Evolutionary conservation across 2,888 invertebrate genomes (phyloP), one percentile per base, ranked within the genome.

Genomic region (Trissolcus japonicus): DNA sequence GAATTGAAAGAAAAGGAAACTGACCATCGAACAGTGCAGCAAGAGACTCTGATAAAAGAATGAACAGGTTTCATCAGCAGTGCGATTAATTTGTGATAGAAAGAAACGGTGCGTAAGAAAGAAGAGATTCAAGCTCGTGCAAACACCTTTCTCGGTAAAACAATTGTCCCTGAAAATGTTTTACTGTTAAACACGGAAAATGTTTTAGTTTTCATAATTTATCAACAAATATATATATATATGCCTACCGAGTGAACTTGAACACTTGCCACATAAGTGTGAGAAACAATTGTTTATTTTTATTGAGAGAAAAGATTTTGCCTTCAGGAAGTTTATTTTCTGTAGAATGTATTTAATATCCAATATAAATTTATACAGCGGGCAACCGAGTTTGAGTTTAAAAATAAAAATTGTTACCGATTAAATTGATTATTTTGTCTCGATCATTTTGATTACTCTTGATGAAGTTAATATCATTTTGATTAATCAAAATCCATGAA

Each of bases 221-320:
- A 14, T 6, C 6, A 14, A 46, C 1, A 14, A 14, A 46, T 7
- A 35, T 35, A 46, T 16, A 46, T 9, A n/a, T n/a, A n/a, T n/a
- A n/a, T n/a, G n/a, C n/a, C n/a, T 85, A 86, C 86, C 85, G 84
- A 46, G 81, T 61, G 35, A 84, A 82, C 73, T 78, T 81, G 35
- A 87, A 83, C 76, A 84, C 81, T 76, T 86, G 81, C 83, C 84
- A 86, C 43, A 81, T 72, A 21, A 86, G 63, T 61, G 79, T 78
- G 19, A 81, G 59, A 75, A 85, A 81, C 71, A 84, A 71, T 73
- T 72, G 73, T 54, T 55, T 41, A 48, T 55, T 65, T 19, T 0
- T 73, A 35, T 19, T 29, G 57, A 57, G 16, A 4, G 62, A n/a
- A 53, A 79, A 80, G 29, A 80, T 57, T 59, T 63, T 59, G 46